Evolutionary conservation across 2,797 vertebrate genomes (phyloP), one percentile per base, ranked within the genome.

Genomic region (Malurus splendens): DNA sequence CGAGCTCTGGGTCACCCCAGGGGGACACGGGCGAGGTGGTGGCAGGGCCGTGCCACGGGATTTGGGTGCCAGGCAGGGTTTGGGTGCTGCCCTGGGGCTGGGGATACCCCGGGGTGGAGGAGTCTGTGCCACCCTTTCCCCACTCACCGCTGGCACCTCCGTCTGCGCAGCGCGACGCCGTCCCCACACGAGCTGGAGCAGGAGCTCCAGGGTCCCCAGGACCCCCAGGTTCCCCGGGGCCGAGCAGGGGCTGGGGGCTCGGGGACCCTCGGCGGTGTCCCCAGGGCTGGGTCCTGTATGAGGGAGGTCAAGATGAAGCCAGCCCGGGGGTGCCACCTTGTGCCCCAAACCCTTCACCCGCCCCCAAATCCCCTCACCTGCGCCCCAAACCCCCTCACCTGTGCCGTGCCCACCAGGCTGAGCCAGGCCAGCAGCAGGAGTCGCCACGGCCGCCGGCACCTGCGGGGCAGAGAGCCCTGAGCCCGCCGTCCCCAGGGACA

Each of bases 121-220:
- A 12, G 5, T n/a, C 36, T 7, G 4, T 1, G 47, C 56, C 6
- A 25, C 15, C 41, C 71, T 2, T 1, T 3, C 1, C 32, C 18
- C 33, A 50, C 96, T 94, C 90, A 98, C 97, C 95, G 89, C 87
- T 95, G 66, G 52, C 97, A 98, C 18, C 87, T 60, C 38, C 97
- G 94, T 28, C 86, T 92, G 41, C 97, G 96, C 23, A 98, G 74
- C 0, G 96, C 88, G 3, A 97, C 95, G 0, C 97, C 96, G 2
- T 83, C 95, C n/a, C 97, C 97, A 0, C 97, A 98, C 2, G 96
- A 96, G 82, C 95, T 97, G 80, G 97, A 98, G 47, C 97, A 98
- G 50, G 89, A 56, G 39, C 94, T 97, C 97, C 97, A 98, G 27
- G 96, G 73, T 2, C 94, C 96, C 97, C 97, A 98, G 1, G 85